Evolutionary conservation across 53 echinoderm and acorn worm genomes (phyloP).

Genomic region (Arbacia lixula): DNA sequence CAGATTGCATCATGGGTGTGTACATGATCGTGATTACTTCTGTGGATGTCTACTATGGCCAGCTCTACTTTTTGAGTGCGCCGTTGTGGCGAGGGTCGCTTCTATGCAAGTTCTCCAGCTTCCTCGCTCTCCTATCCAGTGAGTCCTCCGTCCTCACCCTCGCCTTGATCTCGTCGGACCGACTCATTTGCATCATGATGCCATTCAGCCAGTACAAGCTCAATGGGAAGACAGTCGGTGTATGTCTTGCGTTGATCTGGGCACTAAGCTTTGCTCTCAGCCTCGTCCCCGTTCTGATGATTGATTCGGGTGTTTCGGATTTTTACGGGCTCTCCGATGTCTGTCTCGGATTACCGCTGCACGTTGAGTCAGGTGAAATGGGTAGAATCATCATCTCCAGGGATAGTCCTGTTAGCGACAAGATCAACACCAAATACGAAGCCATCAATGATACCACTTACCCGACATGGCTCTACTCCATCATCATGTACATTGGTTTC

Average conservation of each 20-base stretch:
- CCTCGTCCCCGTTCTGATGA: neutral
- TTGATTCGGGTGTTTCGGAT: neutral
- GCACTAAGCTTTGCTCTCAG: neutral
- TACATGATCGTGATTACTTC: conserved; percentile 47
- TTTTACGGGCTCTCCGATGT: conserved; percentile 50
- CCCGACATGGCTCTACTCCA: conserved; percentile 6
- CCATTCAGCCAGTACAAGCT: conserved; percentile 17
- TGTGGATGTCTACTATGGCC: conserved; percentile 29
- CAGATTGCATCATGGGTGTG: conserved; percentile 55
- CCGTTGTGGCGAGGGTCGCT: conserved; percentile 4
- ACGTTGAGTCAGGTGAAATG: neutral
- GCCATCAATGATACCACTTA: neutral
- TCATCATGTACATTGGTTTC: neutral
- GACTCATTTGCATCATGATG: conserved; percentile 35
- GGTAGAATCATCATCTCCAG: neutral
- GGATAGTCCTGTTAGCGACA: neutral
- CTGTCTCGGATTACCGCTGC: conserved; percentile 35
- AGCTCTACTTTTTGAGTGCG: conserved; percentile 11
- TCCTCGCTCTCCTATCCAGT: conserved; percentile 51
- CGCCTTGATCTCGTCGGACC: conserved; percentile 42
- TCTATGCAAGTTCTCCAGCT: conserved; percentile 33
- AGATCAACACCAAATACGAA: neutral
- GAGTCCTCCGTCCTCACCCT: conserved; percentile 45
- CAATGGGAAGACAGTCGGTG: neutral
- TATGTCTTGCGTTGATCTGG: neutral